Evolutionary conservation across 2,888 invertebrate genomes (phyloP).

Genomic region (Argynnis bischoffii): DNA sequence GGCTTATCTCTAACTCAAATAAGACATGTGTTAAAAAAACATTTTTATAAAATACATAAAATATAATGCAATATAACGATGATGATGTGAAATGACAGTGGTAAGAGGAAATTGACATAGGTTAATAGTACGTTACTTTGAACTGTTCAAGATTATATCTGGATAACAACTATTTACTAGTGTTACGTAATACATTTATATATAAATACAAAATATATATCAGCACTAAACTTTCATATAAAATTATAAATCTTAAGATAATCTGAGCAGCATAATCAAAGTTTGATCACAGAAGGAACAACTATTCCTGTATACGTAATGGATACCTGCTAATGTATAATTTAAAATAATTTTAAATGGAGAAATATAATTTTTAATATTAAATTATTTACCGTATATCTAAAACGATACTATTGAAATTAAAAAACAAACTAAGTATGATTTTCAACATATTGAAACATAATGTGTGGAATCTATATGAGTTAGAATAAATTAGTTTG

Average conservation of each 20-base stretch:
- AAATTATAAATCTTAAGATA: slow-evolving; percentile 2
- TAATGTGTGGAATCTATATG: too few relatives aligned
- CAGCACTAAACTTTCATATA: not conserved
- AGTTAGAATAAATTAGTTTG: too few relatives aligned
- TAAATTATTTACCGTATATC: too few relatives aligned
- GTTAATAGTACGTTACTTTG: not conserved
- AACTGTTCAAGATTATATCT: slow-evolving; percentile 8
- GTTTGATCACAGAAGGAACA: not conserved
- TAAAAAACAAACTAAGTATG: too few relatives aligned
- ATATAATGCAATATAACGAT: not conserved
- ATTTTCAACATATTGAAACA: too few relatives aligned
- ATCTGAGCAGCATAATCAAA: not conserved
- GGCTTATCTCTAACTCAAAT: too few relatives aligned
- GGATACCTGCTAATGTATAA: not conserved
- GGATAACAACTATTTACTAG: not conserved
- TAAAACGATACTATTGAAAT: too few relatives aligned
- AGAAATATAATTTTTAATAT: too few relatives aligned
- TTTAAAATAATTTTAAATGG: not conserved
- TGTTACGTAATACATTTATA: not conserved
- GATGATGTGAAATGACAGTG: slow-evolving; percentile 3
- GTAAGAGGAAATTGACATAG: slow-evolving; percentile 18
- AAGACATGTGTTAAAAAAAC: not conserved
- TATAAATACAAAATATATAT: slow-evolving; percentile 3
- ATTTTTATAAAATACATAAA: not conserved
- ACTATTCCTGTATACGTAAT: not conserved